These are phyloP conservation scores for Cryptophagus acutangulus DNA, from an alignment of 2,888 invertebrate species.

Conservation along the genomic window DNA sequence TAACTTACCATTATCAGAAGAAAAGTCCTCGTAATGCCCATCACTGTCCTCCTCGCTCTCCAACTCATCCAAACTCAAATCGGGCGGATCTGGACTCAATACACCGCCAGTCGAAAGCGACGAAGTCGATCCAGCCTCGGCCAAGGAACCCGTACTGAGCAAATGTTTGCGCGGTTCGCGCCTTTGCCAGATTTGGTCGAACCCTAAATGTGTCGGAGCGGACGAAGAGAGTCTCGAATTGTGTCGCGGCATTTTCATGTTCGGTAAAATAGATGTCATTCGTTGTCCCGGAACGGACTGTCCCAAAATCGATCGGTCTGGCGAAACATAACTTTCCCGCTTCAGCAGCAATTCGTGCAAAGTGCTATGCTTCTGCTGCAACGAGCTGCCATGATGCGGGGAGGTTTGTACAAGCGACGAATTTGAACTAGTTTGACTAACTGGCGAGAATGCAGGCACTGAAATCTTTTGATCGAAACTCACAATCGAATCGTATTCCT, in stretches of 20 bases:
- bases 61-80: constrained; percentile 75
- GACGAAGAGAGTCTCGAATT: constrained; percentile 69
- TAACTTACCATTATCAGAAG: constrained; percentile 67
- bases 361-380: constrained; percentile 47
- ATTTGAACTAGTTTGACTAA: constrained; percentile 62
- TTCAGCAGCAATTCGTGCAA: constrained; percentile 65
- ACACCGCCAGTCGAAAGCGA: constrained; percentile 78
- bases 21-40: constrained; percentile 80
- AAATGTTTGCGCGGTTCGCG: constrained; percentile 83
- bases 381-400: constrained; percentile 42
- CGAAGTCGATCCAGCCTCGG: constrained; percentile 80
- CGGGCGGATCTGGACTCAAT: constrained; percentile 74
- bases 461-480: no score
- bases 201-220: constrained; percentile 77
- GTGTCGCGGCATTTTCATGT: constrained; percentile 12
- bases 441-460: constrained; percentile 58
- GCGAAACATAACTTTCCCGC: constrained; percentile 58
- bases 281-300: constrained; percentile 58
- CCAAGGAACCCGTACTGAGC: constrained; percentile 76
- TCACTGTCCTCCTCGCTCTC: constrained; percentile 80
- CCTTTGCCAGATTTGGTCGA: constrained; percentile 81
- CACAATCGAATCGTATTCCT: no score
- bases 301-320: constrained; percentile 54
- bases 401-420: constrained; percentile 52
- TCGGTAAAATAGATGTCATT: constrained; percentile 19